These are phyloP conservation scores for Manduca sexta DNA, from an alignment of 1,140 invertebrate species.

Conservation along the genomic window DNA sequence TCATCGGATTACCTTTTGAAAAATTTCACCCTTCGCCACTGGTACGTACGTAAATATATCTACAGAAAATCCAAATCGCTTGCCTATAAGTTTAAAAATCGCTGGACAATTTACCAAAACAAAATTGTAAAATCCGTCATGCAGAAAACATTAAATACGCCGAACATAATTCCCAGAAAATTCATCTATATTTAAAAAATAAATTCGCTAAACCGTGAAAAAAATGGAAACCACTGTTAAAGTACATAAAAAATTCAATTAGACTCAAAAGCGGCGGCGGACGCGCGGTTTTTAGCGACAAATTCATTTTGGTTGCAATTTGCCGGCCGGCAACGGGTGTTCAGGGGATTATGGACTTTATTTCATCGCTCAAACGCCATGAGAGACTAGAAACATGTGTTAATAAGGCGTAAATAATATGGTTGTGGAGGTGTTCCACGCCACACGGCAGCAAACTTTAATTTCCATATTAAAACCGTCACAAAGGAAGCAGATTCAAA, in stretches of 20 bases:
- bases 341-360: constrained; percentile 17
- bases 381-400: constrained; percentile 6
- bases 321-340: constrained; percentile 2
- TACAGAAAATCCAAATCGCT: too few relatives aligned
- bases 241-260: constrained; percentile 52
- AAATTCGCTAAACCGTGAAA: constrained; percentile 4
- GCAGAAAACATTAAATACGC: too few relatives aligned
- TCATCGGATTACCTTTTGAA: too few relatives aligned
- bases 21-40: too few relatives aligned
- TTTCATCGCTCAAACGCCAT: neutral
- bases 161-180: too few relatives aligned
- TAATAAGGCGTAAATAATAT: constrained; percentile 38
- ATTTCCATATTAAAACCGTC: constrained; percentile 73
- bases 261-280: constrained; percentile 19
- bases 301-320: constrained; percentile 22
- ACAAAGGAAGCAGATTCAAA: constrained; percentile 71
- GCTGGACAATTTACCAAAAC: too few relatives aligned
- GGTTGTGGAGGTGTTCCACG: constrained; percentile 50
- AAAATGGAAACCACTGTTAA: constrained; percentile 14
- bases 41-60: too few relatives aligned
- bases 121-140: too few relatives aligned
- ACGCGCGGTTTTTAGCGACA: constrained; percentile 34
- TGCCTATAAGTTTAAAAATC: too few relatives aligned
- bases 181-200: too few relatives aligned
- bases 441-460: constrained; percentile 62